phyloP scores from a whole-genome alignment of 37 sponge, comb jelly and placozoan species.

The Petrosia ficiformis region DNA sequence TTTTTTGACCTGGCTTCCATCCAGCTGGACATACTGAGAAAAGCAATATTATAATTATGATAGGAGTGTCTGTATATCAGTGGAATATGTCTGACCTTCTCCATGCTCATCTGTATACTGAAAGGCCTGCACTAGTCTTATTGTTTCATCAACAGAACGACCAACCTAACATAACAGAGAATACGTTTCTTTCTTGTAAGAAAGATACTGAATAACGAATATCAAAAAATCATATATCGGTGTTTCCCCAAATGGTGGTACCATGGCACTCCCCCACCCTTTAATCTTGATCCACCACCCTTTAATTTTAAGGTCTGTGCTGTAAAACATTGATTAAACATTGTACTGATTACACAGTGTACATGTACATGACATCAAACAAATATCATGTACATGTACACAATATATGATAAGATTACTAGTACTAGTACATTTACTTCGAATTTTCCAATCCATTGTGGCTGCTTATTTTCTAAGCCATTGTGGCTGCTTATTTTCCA shows the following conservation, averaged over 20 bases:
- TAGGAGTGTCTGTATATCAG: background rate
- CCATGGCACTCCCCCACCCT: too few species aligned
- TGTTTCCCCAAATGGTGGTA: too few species aligned
- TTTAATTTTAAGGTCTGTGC: too few species aligned
- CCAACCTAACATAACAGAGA: conserved; percentile 68
- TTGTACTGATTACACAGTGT: too few species aligned
- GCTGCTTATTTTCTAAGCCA: too few species aligned
- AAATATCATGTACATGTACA: too few species aligned
- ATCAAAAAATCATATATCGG: background rate
- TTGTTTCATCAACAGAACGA: conserved; percentile 92
- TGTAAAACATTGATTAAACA: conserved; percentile 1
- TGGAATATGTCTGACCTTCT: conserved; percentile 58
- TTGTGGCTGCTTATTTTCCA: too few species aligned
- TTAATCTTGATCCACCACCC: too few species aligned
- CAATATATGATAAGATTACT: too few species aligned
- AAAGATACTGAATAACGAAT: background rate
- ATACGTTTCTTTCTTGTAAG: background rate
- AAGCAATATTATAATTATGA: background rate
- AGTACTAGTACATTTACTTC: too few species aligned
- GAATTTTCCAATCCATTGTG: too few species aligned
- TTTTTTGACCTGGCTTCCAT: conserved; percentile 89
- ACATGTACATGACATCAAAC: too few species aligned
- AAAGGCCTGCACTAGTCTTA: conserved; percentile 89
- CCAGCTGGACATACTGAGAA: conserved; percentile 86
- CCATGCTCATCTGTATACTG: conserved; percentile 87